Percentiles rank a stretch among this genome's conserved stretches.
Evolutionary conservation across 2,113 vertebrate species (phyloP).

Genomic region (Oncorhynchus kisutch): DNA sequence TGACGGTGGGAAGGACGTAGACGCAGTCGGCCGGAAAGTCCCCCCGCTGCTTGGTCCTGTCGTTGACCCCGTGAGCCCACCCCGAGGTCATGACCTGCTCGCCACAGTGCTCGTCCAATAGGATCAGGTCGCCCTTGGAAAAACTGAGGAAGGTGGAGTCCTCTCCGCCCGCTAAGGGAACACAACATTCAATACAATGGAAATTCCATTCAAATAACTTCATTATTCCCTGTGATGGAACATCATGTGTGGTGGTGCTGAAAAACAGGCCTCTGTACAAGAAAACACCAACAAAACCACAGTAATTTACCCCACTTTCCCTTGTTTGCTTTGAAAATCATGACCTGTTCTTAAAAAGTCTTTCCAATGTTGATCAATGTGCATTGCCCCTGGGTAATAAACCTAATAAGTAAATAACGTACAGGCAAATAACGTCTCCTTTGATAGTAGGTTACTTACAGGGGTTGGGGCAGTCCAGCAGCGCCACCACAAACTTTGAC

Average conservation of each 20-base stretch:
- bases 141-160: slow-evolving; percentile 92
- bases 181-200: neutral
- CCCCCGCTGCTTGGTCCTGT: slow-evolving; percentile 87
- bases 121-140: slow-evolving; percentile 90
- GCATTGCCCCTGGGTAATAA: neutral
- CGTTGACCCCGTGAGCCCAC: slow-evolving; percentile 91
- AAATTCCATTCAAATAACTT: too few relatives aligned
- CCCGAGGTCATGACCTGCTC: slow-evolving; percentile 93
- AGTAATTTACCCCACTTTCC: neutral
- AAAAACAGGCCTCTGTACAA: neutral
- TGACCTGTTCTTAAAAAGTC: neutral
- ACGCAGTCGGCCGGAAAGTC: slow-evolving; percentile 93
- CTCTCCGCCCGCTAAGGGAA: slow-evolving; percentile 78
- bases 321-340: neutral
- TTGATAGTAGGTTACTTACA: slow-evolving; percentile 69
- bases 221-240: too few relatives aligned
- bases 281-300: neutral
- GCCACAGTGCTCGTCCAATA: slow-evolving; percentile 90
- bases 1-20: slow-evolving; percentile 90
- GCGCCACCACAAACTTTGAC: slow-evolving; percentile 92
- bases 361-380: neutral
- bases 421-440: neutral
- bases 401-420: neutral
- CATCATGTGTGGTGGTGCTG: too few relatives aligned
- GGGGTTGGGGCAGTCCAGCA: slow-evolving; percentile 90